Evolutionary conservation across 2,797 vertebrate species (phyloP).

Genomic region (Somateria mollissima): DNA sequence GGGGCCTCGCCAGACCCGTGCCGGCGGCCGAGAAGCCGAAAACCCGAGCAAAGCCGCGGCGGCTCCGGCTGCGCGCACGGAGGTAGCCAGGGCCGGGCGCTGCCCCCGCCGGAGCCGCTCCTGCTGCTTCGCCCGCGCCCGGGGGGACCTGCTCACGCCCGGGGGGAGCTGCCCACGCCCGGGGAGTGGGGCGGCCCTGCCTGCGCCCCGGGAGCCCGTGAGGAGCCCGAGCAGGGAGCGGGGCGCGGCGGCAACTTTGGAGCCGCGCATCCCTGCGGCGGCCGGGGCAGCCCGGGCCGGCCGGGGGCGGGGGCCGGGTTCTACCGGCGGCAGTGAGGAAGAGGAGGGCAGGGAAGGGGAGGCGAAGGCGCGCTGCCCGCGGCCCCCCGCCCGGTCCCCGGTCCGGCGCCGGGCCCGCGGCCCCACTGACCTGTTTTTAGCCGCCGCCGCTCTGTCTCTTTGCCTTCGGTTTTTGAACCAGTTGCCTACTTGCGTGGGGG

Average conservation of each 20-base stretch:
- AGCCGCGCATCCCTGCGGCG: not conserved
- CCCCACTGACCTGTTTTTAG: slow-evolving; percentile 95
- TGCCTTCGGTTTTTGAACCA: slow-evolving; percentile 99
- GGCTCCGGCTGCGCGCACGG: not conserved
- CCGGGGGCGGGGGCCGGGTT: not conserved
- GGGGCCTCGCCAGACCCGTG: not conserved
- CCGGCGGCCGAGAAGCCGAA: not conserved
- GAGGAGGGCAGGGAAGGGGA: not conserved
- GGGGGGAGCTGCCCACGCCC: not conserved
- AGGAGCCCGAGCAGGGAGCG: not conserved
- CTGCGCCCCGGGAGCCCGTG: not conserved
- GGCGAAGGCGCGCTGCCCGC: not conserved
- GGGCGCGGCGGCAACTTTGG: not conserved
- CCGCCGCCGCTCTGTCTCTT: slow-evolving; percentile 97
- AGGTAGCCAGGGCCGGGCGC: not conserved
- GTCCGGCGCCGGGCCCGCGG: not conserved
- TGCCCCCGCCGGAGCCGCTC: not conserved
- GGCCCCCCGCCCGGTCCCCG: not conserved
- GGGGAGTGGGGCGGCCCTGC: not conserved
- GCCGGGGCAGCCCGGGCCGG: not conserved
- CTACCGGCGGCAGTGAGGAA: not conserved
- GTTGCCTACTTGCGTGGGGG: slow-evolving; percentile 99
- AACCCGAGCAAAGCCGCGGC: not conserved
- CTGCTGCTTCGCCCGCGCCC: too few relatives aligned
- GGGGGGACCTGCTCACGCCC: not conserved